These are phyloP conservation scores for Subanguina moxae DNA, from an alignment of 1,140 invertebrate genomes.

Conservation along the genomic window DNA sequence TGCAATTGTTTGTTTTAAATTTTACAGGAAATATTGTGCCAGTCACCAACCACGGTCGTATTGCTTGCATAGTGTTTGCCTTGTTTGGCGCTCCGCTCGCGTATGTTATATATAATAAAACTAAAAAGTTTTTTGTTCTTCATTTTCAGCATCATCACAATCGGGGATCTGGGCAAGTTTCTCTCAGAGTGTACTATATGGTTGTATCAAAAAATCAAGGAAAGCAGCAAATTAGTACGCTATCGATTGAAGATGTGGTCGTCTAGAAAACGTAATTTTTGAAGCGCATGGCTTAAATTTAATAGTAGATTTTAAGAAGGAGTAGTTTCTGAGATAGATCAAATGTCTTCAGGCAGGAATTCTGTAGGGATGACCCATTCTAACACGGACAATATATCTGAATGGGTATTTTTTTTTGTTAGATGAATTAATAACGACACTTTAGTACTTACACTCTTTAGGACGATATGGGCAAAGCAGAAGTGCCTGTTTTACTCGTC, in stretches of 20 bases:
- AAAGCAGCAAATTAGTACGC: slow-evolving; percentile 5
- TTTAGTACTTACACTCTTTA: too few relatives aligned
- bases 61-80: slow-evolving; percentile 81
- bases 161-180: slow-evolving; percentile 59
- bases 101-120: slow-evolving; percentile 8
- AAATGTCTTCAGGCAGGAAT: too few relatives aligned
- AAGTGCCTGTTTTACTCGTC: slow-evolving; percentile 57
- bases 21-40: slow-evolving; percentile 86
- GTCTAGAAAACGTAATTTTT: slow-evolving; percentile 33
- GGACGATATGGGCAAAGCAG: slow-evolving; percentile 48
- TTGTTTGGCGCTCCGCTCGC: slow-evolving; percentile 67
- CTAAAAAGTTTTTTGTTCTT: slow-evolving; percentile 51
- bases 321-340: slow-evolving; percentile 18
- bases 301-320: background rate
- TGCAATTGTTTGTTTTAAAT: too few relatives aligned
- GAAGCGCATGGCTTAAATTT: too few relatives aligned
- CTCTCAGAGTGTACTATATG: slow-evolving; percentile 59
- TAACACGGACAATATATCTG: too few relatives aligned
- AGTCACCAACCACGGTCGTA: slow-evolving; percentile 74
- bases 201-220: slow-evolving; percentile 42
- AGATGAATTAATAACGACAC: too few relatives aligned
- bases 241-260: slow-evolving; percentile 27
- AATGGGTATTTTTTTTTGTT: too few relatives aligned
- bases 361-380: too few relatives aligned
- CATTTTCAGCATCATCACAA: slow-evolving; percentile 62